A percentile compares a stretch with the other conserved stretches of the same genome.
Conservation (phyloP, 2,113 vertebrate genomes). For the Odobenus rosmarus region DNA sequence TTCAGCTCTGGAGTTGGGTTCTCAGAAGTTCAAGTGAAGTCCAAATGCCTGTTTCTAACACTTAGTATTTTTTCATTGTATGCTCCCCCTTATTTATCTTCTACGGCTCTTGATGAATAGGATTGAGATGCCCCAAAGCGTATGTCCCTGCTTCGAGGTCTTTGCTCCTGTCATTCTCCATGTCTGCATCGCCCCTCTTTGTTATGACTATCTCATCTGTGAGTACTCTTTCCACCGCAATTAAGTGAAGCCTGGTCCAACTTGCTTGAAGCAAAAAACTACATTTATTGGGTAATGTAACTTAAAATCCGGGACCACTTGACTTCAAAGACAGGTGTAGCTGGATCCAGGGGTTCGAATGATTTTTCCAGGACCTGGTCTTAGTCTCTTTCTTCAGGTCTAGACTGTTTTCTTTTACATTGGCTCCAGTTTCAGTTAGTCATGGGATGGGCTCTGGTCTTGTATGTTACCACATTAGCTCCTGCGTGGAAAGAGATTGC, state of each 20-base stretch:
- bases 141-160: background rate
- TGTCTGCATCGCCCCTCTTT: background rate
- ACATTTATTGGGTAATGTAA: background rate
- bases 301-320: constrained; percentile 11
- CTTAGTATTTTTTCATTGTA: background rate
- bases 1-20: constrained; percentile 13
- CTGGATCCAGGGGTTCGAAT: background rate
- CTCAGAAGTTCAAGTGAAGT: background rate
- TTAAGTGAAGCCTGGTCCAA: background rate
- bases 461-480: background rate
- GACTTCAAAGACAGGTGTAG: background rate
- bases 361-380: background rate
- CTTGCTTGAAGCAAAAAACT: background rate
- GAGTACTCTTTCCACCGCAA: background rate
- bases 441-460: background rate
- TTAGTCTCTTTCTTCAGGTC: background rate
- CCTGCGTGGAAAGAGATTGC: background rate
- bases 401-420: background rate
- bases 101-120: background rate
- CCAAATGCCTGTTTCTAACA: background rate
- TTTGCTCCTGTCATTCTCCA: background rate
- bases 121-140: background rate
- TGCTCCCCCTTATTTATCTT: background rate
- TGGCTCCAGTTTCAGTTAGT: background rate
- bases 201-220: background rate